These are phyloP conservation scores for Sebastes glaucus DNA, from an alignment of 2,797 vertebrate genomes.

Conservation along the genomic window DNA sequence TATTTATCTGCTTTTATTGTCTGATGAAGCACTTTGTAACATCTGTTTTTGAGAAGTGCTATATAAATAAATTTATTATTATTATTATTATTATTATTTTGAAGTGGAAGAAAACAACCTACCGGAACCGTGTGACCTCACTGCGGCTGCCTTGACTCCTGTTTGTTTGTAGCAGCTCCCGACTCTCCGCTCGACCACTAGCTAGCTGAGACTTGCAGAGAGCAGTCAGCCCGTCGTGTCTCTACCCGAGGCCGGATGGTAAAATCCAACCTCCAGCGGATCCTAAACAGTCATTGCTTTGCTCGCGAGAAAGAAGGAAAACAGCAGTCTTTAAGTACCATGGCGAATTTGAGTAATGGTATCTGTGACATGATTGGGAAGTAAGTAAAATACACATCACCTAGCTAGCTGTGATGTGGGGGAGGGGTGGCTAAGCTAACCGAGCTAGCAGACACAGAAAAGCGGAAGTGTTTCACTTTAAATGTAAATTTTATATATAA, in stretches of 20 bases:
- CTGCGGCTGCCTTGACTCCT: neutral
- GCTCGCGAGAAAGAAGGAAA: constrained; percentile 90
- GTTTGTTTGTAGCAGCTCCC: neutral
- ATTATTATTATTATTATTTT: constrained; percentile 21
- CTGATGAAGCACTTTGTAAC: too few relatives aligned
- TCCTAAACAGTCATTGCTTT: constrained; percentile 90
- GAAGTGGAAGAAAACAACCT: neutral
- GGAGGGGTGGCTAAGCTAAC: constrained; percentile 68
- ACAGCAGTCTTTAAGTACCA: constrained; percentile 71
- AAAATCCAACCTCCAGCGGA: constrained; percentile 91
- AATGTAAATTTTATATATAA: neutral
- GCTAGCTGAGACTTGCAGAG: constrained; percentile 68
- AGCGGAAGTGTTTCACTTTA: constrained; percentile 57
- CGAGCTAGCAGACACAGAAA: constrained; percentile 22
- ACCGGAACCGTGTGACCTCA: neutral
- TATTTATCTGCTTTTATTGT: too few relatives aligned
- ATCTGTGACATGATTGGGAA: constrained; percentile 86
- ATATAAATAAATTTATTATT: too few relatives aligned
- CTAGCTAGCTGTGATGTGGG: constrained; percentile 63
- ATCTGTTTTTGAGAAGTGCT: too few relatives aligned
- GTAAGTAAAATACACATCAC: constrained; percentile 75
- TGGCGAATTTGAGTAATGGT: constrained; percentile 84
- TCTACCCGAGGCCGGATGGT: constrained; percentile 88
- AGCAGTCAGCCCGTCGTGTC: constrained; percentile 80
- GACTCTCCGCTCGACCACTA: constrained; percentile 43